Base-by-base conservation (phyloP, 1,140 invertebrate genomes). In the Centruroides sculpturatus region DNA sequence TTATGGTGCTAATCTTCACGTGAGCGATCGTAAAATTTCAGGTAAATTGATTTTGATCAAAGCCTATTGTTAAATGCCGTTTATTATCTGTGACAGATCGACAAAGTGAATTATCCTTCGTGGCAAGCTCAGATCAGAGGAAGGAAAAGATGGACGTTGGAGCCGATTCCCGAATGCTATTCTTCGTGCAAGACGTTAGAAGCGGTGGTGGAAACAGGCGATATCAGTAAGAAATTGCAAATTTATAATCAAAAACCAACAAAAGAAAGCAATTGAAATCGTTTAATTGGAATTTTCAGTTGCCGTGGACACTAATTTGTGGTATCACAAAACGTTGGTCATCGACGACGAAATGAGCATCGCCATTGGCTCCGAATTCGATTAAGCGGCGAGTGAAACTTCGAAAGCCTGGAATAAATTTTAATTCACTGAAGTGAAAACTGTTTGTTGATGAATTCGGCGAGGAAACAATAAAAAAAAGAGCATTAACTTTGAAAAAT, bases 41-140 rank as follows among this genome's bases (percentile, higher is more conserved):
- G 1, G 23, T 23, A 23, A 23, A 23, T 23, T 23, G 1, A 23
- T 23, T 23, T 23, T 23, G 23, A 23, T 23, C 23, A 23, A 23
- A 23, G 23, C 23, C 23, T 1, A 23, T 23, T 23, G 23, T 23
- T 23, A 23, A 23, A 23, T 23, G 0, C 23, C 0, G 23, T 23
- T 23, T 23, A 23, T 23, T 23, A 23, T 23, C 23, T 2, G 23
- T 68, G 71, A 36, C 69, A 94, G 92, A 83, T 96, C 54, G 92
- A 96, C 72, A 86, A 90, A 61, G 92, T 97, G n/a, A 79, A 82
- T 51, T 80, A 89, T 72, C 86, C 92, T 8, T 95, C 91, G 0
- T 97, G 92, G 92, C 92, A 96, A 75, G 91, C 91, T 0, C 92
- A 96, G 75, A 79, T 96, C 51, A 80, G 79, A 54, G 92, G 92